Base-by-base conservation (phyloP, 2,888 invertebrate genomes). In the Hecatera dysodea region DNA sequence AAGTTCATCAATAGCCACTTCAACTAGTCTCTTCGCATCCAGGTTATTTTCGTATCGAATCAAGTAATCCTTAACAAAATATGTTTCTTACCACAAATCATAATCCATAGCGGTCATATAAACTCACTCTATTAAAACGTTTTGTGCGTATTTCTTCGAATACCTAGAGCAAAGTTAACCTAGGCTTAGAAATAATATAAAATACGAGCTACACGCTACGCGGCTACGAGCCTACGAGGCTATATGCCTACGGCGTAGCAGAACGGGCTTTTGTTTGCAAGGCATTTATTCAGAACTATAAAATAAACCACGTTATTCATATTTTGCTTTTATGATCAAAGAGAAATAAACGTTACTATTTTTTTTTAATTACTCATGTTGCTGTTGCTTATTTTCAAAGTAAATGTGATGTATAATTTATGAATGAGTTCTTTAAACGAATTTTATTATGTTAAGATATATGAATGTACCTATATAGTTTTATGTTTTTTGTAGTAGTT, bases 201-300 rank as follows among this genome's bases (percentile, higher is more conserved):
- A 81, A 73, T 72, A 70, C 57, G 33, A 67, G 73, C 80, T 78
- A 80, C 57, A 52, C 24, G 62, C 72, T 82, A 78, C 68, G 56
- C 33, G 42, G 24, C 81, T 77, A 75, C 76, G 71, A 33, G 65
- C n/a, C 82, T 82, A 81, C 66, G 56, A 59, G 56, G n/a, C 79
- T 75, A 78, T 69, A 75, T 53, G 76, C 70, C 82, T 82, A 73
- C 84, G 76, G 69, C 84, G 77, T 81, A 77, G 74, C 74, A 46
- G 39, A 56, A 19, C 19, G 11, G n/a, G 29, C 57, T 68, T 78
- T 78, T 70, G 62, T 81, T 69, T 67, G 22, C 27, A 57, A 36
- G 50, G 17, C 48, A 56, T 75, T 63, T 61, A 70, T 74, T 62
- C 48, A 62, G 17, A 36, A 78, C 36, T 57, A n/a, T 5, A 36